Evolutionary conservation across 2,113 vertebrate genomes (phyloP).

Genomic region (Periophthalmodon schlosseri): DNA sequence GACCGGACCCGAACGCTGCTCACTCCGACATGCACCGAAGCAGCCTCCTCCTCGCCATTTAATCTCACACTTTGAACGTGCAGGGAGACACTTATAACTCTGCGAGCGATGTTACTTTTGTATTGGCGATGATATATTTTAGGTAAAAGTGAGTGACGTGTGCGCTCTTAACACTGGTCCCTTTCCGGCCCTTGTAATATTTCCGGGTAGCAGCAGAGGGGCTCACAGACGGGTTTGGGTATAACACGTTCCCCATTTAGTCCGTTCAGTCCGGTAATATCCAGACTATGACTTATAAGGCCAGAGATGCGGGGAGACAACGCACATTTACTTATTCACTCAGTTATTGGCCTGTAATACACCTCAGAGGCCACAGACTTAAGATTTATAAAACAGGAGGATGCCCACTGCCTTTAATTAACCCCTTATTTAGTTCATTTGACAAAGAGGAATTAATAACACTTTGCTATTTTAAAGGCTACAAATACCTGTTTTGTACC

Average conservation of each 20-base stretch:
- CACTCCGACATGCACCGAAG: constrained; percentile 38
- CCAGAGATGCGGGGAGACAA: too few relatives aligned
- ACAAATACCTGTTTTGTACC: background rate
- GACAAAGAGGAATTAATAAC: background rate
- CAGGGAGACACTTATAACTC: constrained; percentile 34
- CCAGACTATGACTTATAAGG: background rate
- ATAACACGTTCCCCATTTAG: constrained; percentile 9
- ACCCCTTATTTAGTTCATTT: background rate
- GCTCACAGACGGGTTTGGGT: constrained; percentile 38
- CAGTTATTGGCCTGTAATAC: background rate
- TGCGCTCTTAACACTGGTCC: constrained; percentile 75
- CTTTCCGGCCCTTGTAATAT: constrained; percentile 78
- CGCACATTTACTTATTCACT: background rate
- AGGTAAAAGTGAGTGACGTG: constrained; percentile 80
- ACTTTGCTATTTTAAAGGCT: background rate
- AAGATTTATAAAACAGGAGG: background rate
- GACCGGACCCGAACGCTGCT: constrained; percentile 45
- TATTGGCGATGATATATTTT: constrained; percentile 71
- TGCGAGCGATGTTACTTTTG: constrained; percentile 64
- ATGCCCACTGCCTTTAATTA: background rate
- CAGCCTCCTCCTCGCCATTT: constrained; percentile 34
- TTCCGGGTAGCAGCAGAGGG: constrained; percentile 75
- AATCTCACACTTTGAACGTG: constrained; percentile 2
- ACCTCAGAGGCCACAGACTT: background rate
- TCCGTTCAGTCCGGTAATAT: too few relatives aligned